Evolutionary conservation across 2,888 invertebrate species (phyloP).

Genomic region (Cantharis rustica): DNA sequence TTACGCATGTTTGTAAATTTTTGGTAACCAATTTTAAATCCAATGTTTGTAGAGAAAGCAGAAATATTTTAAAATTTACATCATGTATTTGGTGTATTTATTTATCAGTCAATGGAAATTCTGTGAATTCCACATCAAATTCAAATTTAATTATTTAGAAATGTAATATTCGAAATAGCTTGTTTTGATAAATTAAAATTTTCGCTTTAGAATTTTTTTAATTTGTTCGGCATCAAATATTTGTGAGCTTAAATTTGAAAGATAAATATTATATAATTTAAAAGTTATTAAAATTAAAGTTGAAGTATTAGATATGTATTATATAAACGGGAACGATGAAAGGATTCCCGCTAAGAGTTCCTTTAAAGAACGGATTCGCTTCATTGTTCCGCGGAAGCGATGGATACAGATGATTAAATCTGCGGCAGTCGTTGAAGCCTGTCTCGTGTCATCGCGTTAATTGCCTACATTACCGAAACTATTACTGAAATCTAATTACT

Average conservation of each 20-base stretch:
- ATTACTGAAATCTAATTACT: slow-evolving; percentile 55
- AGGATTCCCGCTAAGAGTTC: slow-evolving; percentile 19
- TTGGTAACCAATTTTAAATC: background rate
- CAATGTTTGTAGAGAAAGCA: background rate
- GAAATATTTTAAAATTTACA: background rate
- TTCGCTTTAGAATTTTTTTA: background rate
- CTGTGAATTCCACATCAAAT: background rate
- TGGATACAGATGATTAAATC: slow-evolving; percentile 45
- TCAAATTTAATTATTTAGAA: background rate
- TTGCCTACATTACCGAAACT: slow-evolving; percentile 54
- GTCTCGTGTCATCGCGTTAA: slow-evolving; percentile 52
- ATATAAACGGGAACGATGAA: slow-evolving; percentile 2
- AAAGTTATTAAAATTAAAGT: background rate
- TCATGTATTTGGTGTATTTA: background rate
- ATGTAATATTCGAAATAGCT: background rate
- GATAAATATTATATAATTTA: background rate
- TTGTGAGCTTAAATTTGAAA: background rate
- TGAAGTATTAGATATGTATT: background rate
- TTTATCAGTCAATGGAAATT: background rate
- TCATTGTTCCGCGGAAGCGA: slow-evolving; percentile 29
- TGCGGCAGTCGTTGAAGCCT: slow-evolving; percentile 45
- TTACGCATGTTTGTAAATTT: too few relatives aligned
- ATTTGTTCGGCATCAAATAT: background rate
- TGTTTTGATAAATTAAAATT: background rate
- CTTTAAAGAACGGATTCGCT: slow-evolving; percentile 24